These are phyloP conservation scores for Odocoileus virginianus DNA, from an alignment of 2,113 vertebrate species.

Conservation along the genomic window DNA sequence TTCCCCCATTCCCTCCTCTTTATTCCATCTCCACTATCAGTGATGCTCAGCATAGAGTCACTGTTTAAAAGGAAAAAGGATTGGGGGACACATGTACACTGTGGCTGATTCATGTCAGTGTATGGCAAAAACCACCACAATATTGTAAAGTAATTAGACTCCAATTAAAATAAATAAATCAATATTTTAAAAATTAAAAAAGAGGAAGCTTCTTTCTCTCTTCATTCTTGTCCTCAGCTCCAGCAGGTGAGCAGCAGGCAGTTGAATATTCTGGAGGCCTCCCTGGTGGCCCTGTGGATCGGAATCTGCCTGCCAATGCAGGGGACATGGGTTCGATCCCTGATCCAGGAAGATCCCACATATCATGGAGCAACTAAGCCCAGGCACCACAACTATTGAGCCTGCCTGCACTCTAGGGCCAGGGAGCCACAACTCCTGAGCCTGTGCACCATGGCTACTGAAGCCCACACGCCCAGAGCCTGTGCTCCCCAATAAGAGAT, in stretches of 20 bases:
- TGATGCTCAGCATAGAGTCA: background rate
- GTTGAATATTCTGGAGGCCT: background rate
- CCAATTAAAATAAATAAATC: background rate
- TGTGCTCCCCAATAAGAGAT: background rate
- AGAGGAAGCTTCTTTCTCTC: background rate
- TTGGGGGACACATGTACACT: background rate
- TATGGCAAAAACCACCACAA: background rate
- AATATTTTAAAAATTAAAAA: background rate
- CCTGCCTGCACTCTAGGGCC: background rate
- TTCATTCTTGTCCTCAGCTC: background rate
- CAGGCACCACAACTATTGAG: background rate
- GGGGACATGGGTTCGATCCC: background rate
- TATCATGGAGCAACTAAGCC: background rate
- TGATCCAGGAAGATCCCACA: background rate
- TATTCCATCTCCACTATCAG: background rate
- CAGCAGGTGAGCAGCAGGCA: background rate
- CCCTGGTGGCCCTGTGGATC: background rate
- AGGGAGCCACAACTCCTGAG: background rate
- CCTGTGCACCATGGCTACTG: background rate
- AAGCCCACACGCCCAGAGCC: background rate
- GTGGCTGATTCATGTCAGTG: background rate
- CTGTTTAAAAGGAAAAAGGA: background rate
- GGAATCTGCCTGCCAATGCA: background rate
- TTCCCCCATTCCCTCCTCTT: background rate
- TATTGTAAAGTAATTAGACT: background rate